Evolutionary conservation across 2,888 invertebrate species (phyloP).

Genomic region (Harpalus rubripes): DNA sequence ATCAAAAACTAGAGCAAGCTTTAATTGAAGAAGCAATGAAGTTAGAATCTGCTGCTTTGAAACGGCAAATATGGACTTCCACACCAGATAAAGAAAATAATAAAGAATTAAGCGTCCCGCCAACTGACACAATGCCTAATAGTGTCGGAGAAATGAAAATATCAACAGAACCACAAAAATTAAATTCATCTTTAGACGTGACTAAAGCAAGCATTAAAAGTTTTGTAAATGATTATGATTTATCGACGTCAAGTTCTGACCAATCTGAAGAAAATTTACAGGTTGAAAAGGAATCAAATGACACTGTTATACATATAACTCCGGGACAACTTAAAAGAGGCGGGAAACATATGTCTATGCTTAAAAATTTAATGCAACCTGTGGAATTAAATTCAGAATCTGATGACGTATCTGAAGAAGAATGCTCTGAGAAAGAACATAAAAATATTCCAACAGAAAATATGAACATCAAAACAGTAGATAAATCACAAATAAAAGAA

Average conservation of each 20-base stretch:
- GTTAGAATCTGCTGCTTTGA: slow-evolving; percentile 40
- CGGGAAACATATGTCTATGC: slow-evolving; percentile 35
- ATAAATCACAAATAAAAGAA: not conserved
- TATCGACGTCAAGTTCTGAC: slow-evolving; percentile 35
- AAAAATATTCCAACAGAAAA: not conserved
- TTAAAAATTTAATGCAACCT: slow-evolving; percentile 16
- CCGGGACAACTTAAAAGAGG: not conserved
- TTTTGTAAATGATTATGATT: not conserved
- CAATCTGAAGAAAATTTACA: slow-evolving; percentile 13
- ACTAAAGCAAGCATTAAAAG: slow-evolving; percentile 5
- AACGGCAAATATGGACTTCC: slow-evolving; percentile 32
- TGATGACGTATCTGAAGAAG: not conserved
- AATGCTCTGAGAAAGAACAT: not conserved
- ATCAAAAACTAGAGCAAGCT: slow-evolving; percentile 72
- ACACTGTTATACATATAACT: slow-evolving; percentile 38
- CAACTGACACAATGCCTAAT: slow-evolving; percentile 30
- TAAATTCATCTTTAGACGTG: not conserved
- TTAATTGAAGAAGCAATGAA: slow-evolving; percentile 73
- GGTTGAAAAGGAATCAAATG: slow-evolving; percentile 19
- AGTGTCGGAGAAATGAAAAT: not conserved
- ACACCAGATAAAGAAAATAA: slow-evolving; percentile 36
- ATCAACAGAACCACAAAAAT: not conserved
- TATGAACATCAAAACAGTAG: too few species aligned
- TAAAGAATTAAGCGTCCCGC: slow-evolving; percentile 33
- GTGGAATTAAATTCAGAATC: slow-evolving; percentile 31